A percentile compares a stretch with the other conserved stretches of the same genome.
phyloP scores from a whole-genome alignment of 2,113 vertebrate species.

The Passer montanus region DNA sequence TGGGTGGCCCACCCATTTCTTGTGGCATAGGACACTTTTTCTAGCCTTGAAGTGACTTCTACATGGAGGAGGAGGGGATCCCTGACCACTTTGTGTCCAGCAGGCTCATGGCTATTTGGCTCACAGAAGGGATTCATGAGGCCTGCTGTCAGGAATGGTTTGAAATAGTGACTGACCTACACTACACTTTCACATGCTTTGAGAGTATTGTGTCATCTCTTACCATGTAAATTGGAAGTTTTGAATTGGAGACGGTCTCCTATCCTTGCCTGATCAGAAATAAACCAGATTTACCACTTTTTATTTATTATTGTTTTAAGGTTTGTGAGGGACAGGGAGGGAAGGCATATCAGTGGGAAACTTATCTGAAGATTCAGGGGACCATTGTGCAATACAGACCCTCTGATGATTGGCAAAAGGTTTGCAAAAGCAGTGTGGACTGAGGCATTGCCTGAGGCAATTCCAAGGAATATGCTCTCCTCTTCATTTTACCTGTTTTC shows the following conservation, averaged over 20 bases:
- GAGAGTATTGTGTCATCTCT: not conserved
- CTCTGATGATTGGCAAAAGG: not conserved
- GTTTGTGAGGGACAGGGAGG: not conserved
- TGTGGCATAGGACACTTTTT: not conserved
- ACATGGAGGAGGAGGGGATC: too few species aligned
- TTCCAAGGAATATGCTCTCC: not conserved
- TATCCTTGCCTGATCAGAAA: not conserved
- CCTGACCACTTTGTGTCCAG: not conserved
- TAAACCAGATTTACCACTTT: not conserved
- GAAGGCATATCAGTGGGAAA: not conserved
- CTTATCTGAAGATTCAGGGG: not conserved
- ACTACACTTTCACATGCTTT: not conserved
- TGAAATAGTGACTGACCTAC: not conserved
- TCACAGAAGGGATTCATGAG: not conserved
- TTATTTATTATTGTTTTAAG: not conserved
- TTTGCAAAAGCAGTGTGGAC: not conserved
- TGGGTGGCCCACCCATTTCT: not conserved
- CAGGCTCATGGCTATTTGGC: not conserved
- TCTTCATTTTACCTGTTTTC: not conserved
- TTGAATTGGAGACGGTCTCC: not conserved
- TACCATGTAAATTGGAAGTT: not conserved
- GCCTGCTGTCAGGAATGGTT: fast-evolving
- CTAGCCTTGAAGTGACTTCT: not conserved
- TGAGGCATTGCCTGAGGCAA: not conserved
- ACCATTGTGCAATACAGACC: fast-evolving